Conservation (phyloP, 2,888 invertebrate genomes). For the Selenia dentaria region DNA sequence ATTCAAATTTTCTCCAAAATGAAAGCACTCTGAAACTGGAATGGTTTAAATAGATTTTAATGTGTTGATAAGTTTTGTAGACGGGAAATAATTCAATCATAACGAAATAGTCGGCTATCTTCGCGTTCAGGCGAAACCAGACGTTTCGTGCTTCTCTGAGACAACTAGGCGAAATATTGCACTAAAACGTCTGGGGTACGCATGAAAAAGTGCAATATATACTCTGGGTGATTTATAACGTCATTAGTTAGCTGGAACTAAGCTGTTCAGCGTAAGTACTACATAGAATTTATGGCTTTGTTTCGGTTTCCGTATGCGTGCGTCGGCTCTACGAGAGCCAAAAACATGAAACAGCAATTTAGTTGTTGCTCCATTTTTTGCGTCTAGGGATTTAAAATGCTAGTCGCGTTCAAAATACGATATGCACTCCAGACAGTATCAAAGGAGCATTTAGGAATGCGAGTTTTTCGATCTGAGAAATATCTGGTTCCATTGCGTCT, state of each 20-base stretch:
- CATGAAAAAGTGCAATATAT: conserved; percentile 21
- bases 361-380: conserved; percentile 50
- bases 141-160: conserved; percentile 13
- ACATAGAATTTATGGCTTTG: conserved; percentile 55
- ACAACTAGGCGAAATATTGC: conserved; percentile 13
- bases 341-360: conserved; percentile 62
- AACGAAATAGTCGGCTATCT: conserved; percentile 12
- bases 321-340: conserved; percentile 51
- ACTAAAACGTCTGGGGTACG: conserved; percentile 8
- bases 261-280: conserved; percentile 31
- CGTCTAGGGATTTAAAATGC: conserved; percentile 49
- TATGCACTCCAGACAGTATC: conserved; percentile 46
- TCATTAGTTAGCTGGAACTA: conserved; percentile 28
- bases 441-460: conserved; percentile 45
- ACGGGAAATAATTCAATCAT: conserved; percentile 33
- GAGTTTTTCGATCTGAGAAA: conserved; percentile 34
- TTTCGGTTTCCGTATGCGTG: conserved; percentile 62
- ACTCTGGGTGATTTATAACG: conserved; percentile 19
- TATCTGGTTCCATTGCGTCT: conserved; percentile 27
- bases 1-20: conserved; percentile 24
- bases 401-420: conserved; percentile 49
- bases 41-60: conserved; percentile 20
- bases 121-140: conserved; percentile 4
- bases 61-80: conserved; percentile 26
- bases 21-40: conserved; percentile 17